Evolutionary conservation across 2,888 invertebrate genomes (phyloP).

Genomic region (Pyrgus malvae): DNA sequence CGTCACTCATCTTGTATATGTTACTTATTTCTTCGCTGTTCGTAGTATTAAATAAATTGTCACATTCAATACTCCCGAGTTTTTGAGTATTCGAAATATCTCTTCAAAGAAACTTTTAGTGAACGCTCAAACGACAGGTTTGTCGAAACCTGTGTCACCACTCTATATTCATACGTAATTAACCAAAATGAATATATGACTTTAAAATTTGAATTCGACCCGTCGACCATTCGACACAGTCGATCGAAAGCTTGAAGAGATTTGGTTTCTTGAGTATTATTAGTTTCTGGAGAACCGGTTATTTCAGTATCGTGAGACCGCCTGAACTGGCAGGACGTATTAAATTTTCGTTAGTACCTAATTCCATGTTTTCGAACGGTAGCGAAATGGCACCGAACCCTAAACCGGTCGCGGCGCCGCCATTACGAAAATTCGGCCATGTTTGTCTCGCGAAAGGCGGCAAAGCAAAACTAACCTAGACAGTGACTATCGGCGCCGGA

Average conservation of each 20-base stretch:
- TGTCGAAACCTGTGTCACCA: conserved; percentile 11
- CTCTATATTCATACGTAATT: conserved; percentile 35
- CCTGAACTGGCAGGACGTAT: conserved; percentile 66
- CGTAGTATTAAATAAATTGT: background rate
- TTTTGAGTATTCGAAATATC: background rate
- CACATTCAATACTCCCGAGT: background rate
- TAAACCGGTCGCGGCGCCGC: conserved; percentile 64
- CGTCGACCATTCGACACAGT: conserved; percentile 32
- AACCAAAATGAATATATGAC: conserved; percentile 37
- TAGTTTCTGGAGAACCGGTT: conserved; percentile 54
- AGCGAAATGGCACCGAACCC: conserved; percentile 54
- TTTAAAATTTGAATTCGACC: conserved; percentile 40
- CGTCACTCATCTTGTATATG: background rate
- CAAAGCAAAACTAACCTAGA: conserved; percentile 48
- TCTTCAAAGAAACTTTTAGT: background rate
- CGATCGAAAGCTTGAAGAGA: conserved; percentile 30
- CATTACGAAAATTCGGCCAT: conserved; percentile 75
- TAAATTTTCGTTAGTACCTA: conserved; percentile 52
- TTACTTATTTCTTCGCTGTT: background rate
- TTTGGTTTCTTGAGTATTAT: conserved; percentile 34
- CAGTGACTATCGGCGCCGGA: conserved; percentile 35
- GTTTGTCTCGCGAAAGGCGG: conserved; percentile 67
- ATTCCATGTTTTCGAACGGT: conserved; percentile 42
- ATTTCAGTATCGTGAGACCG: conserved; percentile 66
- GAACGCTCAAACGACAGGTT: background rate